Conservation (phyloP, 1,140 invertebrate genomes). For the Caenorhabditis remanei region DNA sequence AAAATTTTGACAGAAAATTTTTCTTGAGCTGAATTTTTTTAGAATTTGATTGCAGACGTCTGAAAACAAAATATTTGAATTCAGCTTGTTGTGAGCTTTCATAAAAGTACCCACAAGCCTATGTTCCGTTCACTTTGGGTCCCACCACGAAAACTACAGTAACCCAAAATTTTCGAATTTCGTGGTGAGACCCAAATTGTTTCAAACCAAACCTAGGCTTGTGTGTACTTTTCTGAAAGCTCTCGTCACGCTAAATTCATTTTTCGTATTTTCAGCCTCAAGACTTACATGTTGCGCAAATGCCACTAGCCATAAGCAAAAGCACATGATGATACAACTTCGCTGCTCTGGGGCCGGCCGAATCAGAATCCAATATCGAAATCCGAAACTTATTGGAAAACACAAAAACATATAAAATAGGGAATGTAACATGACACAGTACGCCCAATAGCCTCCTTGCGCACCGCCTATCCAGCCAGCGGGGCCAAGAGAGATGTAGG, state of each 20-base stretch:
- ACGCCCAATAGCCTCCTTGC: conserved; percentile 41
- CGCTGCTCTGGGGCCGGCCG: conserved; percentile 15
- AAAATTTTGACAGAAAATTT: neutral
- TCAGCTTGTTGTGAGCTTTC: no score
- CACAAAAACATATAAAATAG: conserved; percentile 63
- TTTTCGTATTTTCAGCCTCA: no score
- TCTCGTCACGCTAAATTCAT: neutral
- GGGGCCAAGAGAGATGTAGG: conserved; percentile 58
- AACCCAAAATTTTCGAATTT: neutral
- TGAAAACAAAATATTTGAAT: no score
- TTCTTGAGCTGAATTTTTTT: no score
- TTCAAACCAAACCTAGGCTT: neutral
- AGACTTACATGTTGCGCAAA: conserved; percentile 58
- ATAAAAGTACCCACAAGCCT: no score
- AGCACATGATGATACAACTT: conserved; percentile 36
- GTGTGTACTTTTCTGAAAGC: no score
- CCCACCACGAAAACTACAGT: no score
- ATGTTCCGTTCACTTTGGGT: no score
- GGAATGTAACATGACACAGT: conserved; percentile 58
- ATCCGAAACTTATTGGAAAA: conserved; percentile 60
- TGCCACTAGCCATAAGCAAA: conserved; percentile 48
- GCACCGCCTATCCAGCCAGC: conserved; percentile 53
- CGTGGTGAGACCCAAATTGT: no score
- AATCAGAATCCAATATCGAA: conserved; percentile 61
- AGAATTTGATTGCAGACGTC: no score